Evolutionary conservation across 2,797 vertebrate species (phyloP).

Genomic region (Rhinichthys osculus): DNA sequence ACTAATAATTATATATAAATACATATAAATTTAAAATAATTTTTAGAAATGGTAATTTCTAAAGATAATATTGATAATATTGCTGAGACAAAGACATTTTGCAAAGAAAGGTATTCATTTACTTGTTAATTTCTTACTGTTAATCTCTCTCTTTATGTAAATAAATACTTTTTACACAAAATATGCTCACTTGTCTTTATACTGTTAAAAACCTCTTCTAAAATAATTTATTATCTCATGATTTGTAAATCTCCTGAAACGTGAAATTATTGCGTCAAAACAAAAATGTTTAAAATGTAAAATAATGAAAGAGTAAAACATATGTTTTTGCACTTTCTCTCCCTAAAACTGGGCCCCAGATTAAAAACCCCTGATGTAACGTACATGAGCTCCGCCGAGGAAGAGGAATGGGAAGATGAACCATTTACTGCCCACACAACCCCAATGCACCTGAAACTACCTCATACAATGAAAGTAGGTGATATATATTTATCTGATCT

Average conservation of each 20-base stretch:
- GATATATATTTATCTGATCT: constrained; percentile 7
- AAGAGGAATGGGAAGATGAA: background rate
- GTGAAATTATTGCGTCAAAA: background rate
- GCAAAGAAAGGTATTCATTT: background rate
- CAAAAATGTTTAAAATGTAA: background rate
- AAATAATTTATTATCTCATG: background rate
- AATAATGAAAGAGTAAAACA: background rate
- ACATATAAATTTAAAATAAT: background rate
- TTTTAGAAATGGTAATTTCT: background rate
- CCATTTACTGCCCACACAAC: constrained; percentile 7
- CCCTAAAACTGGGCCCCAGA: background rate
- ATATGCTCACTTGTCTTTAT: background rate
- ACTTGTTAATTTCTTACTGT: background rate
- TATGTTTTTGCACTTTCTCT: background rate
- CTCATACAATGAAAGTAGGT: background rate
- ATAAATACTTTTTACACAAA: background rate
- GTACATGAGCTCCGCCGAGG: background rate
- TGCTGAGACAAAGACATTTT: background rate
- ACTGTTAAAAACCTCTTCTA: background rate
- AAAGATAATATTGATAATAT: background rate
- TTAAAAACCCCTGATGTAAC: background rate
- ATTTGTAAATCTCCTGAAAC: background rate
- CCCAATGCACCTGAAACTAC: constrained; percentile 5
- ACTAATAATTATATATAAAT: background rate
- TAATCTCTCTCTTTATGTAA: background rate